Conservation (phyloP, 53 echinoderm and acorn worm genomes). For the Astropecten irregularis region DNA sequence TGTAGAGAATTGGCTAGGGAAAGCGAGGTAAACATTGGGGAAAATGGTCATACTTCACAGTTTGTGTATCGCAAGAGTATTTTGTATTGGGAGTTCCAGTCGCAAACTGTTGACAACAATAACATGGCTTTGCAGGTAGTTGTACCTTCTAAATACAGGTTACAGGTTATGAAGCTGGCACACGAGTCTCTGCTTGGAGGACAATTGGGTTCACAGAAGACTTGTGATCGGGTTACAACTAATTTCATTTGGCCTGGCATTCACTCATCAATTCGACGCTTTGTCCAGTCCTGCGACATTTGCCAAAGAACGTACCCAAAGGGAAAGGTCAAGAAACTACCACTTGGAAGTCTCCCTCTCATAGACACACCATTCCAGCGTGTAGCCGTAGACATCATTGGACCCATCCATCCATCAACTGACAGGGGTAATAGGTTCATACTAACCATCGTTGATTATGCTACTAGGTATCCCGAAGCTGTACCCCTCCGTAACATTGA, state of each 20-base stretch:
- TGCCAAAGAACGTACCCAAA: slow-evolving; percentile 63
- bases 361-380: slow-evolving; percentile 48
- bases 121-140: slow-evolving; percentile 29
- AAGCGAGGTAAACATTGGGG: background rate
- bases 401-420: slow-evolving; percentile 41
- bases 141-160: slow-evolving; percentile 46
- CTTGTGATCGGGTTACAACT: slow-evolving; percentile 32
- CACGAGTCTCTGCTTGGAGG: slow-evolving; percentile 69
- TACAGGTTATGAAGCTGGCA: slow-evolving; percentile 32
- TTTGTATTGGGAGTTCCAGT: slow-evolving; percentile 31
- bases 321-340: slow-evolving; percentile 40
- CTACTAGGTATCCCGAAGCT: slow-evolving; percentile 56
- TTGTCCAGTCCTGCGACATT: slow-evolving; percentile 59
- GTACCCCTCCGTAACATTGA: slow-evolving; percentile 46
- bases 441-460: slow-evolving; percentile 55
- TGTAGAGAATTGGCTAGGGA: slow-evolving; percentile 11
- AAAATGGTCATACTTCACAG: background rate
- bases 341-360: slow-evolving; percentile 46
- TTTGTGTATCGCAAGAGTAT: slow-evolving; percentile 25
- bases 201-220: slow-evolving; percentile 52
- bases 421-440: slow-evolving; percentile 48
- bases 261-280: slow-evolving; percentile 38
- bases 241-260: slow-evolving; percentile 57
- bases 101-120: slow-evolving; percentile 25
- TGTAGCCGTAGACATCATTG: slow-evolving; percentile 55